Percentiles rank a stretch among this genome's conserved stretches.
Evolutionary conservation across 1,140 invertebrate genomes (phyloP).

Genomic region (Conus ventricosus): DNA sequence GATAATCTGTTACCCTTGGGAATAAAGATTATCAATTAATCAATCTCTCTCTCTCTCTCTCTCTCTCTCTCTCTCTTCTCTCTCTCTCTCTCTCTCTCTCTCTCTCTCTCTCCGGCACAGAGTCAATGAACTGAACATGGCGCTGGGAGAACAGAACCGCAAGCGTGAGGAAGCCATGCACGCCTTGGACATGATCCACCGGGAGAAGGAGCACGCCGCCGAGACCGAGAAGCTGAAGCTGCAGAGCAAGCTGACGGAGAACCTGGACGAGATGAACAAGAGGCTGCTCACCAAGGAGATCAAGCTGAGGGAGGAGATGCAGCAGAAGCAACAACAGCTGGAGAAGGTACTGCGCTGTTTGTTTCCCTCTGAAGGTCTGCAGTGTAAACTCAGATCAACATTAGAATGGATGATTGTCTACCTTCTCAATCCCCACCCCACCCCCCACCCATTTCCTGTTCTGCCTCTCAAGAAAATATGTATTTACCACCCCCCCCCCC

Average conservation of each 20-base stretch:
- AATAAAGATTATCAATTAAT: too few species aligned
- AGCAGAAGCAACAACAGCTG: slow-evolving; percentile 66
- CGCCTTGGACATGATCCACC: slow-evolving; percentile 66
- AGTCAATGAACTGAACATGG: slow-evolving; percentile 60
- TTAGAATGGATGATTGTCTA: too few species aligned
- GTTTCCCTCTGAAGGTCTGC: too few species aligned
- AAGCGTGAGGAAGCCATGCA: slow-evolving; percentile 72
- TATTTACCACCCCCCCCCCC: too few species aligned
- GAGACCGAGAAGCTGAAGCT: slow-evolving; percentile 68
- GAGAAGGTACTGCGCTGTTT: slow-evolving; percentile 62
- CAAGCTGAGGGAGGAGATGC: slow-evolving; percentile 71
- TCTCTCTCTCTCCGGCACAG: slow-evolving; percentile 40
- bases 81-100: too few species aligned
- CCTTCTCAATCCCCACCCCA: too few species aligned
- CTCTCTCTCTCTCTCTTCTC: too few species aligned
- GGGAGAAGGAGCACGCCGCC: slow-evolving; percentile 69
- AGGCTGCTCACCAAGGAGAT: slow-evolving; percentile 70
- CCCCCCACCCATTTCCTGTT: too few species aligned
- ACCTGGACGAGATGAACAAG: slow-evolving; percentile 71
- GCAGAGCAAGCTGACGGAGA: slow-evolving; percentile 65
- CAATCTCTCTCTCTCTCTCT: too few species aligned
- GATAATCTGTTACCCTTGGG: too few species aligned
- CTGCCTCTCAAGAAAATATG: too few species aligned
- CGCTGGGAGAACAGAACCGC: slow-evolving; percentile 63
- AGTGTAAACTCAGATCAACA: too few species aligned